A percentile compares a stretch with the other conserved stretches of the same genome.
Evolutionary conservation across 2,113 vertebrate species (phyloP).

Genomic region (Tonatia bakeri): DNA sequence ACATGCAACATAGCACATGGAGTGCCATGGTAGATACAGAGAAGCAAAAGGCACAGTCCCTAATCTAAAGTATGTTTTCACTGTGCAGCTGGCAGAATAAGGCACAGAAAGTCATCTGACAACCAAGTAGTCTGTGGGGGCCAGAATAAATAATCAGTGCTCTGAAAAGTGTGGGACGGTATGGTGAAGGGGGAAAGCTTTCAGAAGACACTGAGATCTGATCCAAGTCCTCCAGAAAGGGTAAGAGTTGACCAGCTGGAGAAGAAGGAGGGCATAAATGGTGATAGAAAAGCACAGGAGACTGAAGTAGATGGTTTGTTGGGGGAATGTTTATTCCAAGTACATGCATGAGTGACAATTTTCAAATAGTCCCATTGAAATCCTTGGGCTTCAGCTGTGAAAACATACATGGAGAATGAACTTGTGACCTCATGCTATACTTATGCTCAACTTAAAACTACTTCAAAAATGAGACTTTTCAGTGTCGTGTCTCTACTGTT

Average conservation of each 20-base stretch:
- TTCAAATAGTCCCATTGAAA: neutral
- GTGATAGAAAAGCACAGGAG: neutral
- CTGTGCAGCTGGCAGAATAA: neutral
- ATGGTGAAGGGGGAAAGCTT: neutral
- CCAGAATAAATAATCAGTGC: neutral
- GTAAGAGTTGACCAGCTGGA: neutral
- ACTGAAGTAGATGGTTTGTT: neutral
- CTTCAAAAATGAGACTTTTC: neutral
- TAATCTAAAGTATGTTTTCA: neutral
- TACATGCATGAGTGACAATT: neutral
- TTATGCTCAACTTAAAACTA: neutral
- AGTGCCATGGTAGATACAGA: neutral
- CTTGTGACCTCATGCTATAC: neutral
- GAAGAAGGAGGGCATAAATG: neutral
- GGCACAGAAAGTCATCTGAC: neutral
- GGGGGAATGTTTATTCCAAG: neutral
- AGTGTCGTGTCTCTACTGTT: neutral
- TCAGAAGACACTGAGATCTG: neutral
- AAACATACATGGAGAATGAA: neutral
- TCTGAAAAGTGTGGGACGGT: neutral
- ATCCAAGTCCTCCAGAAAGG: neutral
- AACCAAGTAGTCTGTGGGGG: neutral
- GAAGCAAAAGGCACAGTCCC: neutral
- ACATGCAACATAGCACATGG: neutral
- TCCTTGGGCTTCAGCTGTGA: neutral